phyloP scores from a whole-genome alignment of 2,113 vertebrate species.

The Hippoglossus stenolepis region DNA sequence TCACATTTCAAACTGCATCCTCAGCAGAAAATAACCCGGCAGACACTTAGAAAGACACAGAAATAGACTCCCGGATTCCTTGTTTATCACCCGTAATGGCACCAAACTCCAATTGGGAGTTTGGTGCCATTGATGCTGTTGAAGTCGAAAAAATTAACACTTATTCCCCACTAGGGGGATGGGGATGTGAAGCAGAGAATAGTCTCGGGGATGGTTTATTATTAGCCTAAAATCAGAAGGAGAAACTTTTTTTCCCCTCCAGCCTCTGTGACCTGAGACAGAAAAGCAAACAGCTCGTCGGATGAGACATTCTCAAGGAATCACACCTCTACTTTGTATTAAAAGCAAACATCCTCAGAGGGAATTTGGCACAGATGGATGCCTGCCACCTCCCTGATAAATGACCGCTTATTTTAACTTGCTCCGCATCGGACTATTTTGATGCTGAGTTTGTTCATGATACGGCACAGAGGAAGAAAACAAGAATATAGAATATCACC shows the following conservation, averaged over 20 bases:
- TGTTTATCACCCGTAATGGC: conserved; percentile 43
- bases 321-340: conserved; percentile 64
- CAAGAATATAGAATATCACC: background rate
- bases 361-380: conserved; percentile 38
- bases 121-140: conserved; percentile 21
- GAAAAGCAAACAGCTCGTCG: conserved; percentile 25
- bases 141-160: conserved; percentile 34
- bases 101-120: conserved; percentile 5
- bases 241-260: conserved; percentile 30
- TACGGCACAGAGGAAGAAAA: background rate
- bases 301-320: conserved; percentile 48
- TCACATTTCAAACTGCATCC: conserved; percentile 52
- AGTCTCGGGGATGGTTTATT: conserved; percentile 57
- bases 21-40: conserved; percentile 54
- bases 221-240: conserved; percentile 58
- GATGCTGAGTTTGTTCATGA: conserved; percentile 11
- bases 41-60: conserved; percentile 36
- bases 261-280: conserved; percentile 24
- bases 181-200: conserved; percentile 51
- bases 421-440: conserved; percentile 7
- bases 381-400: conserved; percentile 22
- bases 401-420: conserved; percentile 12
- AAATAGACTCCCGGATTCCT: conserved; percentile 60
- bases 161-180: conserved; percentile 27
- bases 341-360: conserved; percentile 49